Conservation (phyloP, 1,140 invertebrate species). For the Ditylenchus dipsaci region DNA sequence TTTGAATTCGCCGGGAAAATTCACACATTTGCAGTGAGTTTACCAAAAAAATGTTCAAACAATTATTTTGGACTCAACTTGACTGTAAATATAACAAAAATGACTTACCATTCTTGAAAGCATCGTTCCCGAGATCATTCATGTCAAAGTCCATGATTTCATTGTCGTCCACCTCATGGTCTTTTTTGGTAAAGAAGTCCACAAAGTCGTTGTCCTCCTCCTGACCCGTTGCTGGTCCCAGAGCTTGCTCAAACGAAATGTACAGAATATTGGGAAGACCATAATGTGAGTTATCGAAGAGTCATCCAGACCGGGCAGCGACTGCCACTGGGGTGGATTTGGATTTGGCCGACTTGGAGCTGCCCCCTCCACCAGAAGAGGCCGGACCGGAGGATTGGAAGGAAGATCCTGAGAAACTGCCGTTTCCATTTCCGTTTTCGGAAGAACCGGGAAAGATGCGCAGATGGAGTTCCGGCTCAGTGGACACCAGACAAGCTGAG, state of each 20-base stretch:
- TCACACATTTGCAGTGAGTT: no score
- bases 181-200: constrained; percentile 15
- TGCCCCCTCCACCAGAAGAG: not conserved
- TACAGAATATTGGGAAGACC: constrained; percentile 76
- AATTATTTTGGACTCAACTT: no score
- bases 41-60: no score
- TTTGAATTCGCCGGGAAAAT: no score
- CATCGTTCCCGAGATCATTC: not conserved
- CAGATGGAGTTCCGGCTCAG: constrained; percentile 87
- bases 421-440: constrained; percentile 63
- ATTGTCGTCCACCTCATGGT: not conserved
- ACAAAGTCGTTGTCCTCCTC: constrained; percentile 26
- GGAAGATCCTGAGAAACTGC: not conserved
- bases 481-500: constrained; percentile 89
- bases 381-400: not conserved
- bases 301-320: constrained; percentile 69
- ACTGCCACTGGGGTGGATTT: constrained; percentile 12
- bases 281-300: constrained; percentile 96
- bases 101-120: not conserved
- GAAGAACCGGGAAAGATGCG: constrained; percentile 79
- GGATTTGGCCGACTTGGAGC: not conserved
- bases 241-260: constrained; percentile 30
- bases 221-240: not conserved
- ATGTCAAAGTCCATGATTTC: constrained; percentile 18
- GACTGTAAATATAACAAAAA: no score